Evolutionary conservation across 2,797 vertebrate species (phyloP).

Genomic region (Parauchenoglanis punctatus): DNA sequence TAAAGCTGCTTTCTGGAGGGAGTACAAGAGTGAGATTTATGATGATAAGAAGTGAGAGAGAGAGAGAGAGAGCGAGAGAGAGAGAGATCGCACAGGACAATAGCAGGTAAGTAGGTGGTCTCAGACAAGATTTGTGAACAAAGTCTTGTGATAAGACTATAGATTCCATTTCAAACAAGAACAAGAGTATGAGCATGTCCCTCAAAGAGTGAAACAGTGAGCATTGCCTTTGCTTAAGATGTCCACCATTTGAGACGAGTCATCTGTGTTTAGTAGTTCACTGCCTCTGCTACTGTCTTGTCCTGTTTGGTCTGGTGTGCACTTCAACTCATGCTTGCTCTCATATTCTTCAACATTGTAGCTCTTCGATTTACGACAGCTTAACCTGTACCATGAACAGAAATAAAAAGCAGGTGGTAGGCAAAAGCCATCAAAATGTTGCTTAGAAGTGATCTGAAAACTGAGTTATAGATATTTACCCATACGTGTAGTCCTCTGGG

Average conservation of each 20-base stretch:
- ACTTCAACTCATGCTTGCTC: slow-evolving; percentile 6
- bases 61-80: not conserved
- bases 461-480: slow-evolving; percentile 69
- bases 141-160: not conserved
- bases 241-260: slow-evolving; percentile 1
- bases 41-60: not conserved
- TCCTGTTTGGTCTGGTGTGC: not conserved
- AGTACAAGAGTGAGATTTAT: not conserved
- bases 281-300: not conserved
- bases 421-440: not conserved
- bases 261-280: slow-evolving; percentile 28
- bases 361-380: slow-evolving; percentile 58
- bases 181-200: not conserved
- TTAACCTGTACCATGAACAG: slow-evolving; percentile 54
- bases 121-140: not conserved
- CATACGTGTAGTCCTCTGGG: slow-evolving; percentile 78
- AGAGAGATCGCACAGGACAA: not conserved
- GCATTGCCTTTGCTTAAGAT: slow-evolving; percentile 56
- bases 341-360: slow-evolving; percentile 65
- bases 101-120: not conserved
- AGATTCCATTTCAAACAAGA: not conserved
- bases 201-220: not conserved
- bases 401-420: not conserved
- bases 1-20: slow-evolving; percentile 67
- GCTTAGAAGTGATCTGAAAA: not conserved